Conservation (phyloP, 2,888 invertebrate genomes). For the Phaonia tiefii region DNA sequence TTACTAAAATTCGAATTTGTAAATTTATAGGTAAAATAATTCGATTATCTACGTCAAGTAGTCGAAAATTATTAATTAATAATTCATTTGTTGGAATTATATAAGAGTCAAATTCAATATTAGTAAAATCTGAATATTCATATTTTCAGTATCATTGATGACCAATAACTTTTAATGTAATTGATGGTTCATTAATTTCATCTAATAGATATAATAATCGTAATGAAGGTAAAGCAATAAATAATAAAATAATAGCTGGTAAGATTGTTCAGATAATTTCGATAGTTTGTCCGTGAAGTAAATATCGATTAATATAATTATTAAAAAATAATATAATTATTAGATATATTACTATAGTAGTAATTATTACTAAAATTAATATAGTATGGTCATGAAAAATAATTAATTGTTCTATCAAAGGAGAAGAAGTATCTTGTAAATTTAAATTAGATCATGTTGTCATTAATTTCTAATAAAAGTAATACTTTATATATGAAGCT, state of each 20-base stretch:
- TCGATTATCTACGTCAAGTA: conserved; percentile 85
- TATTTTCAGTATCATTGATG: conserved; percentile 87
- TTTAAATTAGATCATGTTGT: conserved; percentile 83
- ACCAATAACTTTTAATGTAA: conserved; percentile 84
- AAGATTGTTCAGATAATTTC: conserved; percentile 85
- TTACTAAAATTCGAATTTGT: conserved; percentile 84
- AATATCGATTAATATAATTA: conserved; percentile 82
- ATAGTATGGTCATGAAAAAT: conserved; percentile 85
- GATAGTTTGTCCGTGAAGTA: conserved; percentile 81
- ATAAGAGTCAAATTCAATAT: conserved; percentile 85
- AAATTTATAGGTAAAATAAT: conserved; percentile 83
- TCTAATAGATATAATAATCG: conserved; percentile 84
- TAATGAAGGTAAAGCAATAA: conserved; percentile 84
- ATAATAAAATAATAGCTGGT: conserved; percentile 83
- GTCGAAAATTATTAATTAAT: conserved; percentile 81
- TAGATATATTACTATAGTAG: conserved; percentile 83
- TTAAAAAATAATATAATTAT: conserved; percentile 83
- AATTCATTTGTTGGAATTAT: conserved; percentile 82
- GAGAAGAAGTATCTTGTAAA: conserved; percentile 84
- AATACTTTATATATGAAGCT: conserved; percentile 85
- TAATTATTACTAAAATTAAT: conserved; percentile 84
- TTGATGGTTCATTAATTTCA: conserved; percentile 83
- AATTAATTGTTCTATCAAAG: conserved; percentile 85
- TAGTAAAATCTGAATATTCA: conserved; percentile 86
- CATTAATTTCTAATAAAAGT: conserved; percentile 84